These are phyloP conservation scores for Muraenolepis orangiensis DNA, from an alignment of 2,797 vertebrate genomes.

Conservation along the genomic window DNA sequence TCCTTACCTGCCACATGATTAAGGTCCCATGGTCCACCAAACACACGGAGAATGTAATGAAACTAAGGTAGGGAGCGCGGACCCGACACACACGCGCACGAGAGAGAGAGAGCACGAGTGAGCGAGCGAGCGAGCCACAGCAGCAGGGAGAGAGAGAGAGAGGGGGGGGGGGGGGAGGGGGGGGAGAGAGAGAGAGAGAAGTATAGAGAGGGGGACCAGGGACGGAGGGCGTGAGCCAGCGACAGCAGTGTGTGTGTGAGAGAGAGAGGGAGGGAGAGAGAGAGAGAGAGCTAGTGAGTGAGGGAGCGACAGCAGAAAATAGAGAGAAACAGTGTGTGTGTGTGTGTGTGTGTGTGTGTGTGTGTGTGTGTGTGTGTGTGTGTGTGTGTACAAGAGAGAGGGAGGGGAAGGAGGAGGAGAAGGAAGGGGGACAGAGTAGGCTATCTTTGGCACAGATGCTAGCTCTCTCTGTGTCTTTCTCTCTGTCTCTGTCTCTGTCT, in stretches of 20 bases:
- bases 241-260: too few species aligned
- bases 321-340: neutral
- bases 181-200: neutral
- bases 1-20: conserved; percentile 98
- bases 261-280: too few species aligned
- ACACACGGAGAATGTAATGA: conserved; percentile 69
- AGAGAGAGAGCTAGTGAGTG: too few species aligned
- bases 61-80: conserved; percentile 34
- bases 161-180: neutral
- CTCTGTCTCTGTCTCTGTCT: conserved; percentile 32
- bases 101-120: too few species aligned
- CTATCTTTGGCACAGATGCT: conserved; percentile 48
- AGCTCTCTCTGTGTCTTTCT: neutral
- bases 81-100: neutral
- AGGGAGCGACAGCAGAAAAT: neutral
- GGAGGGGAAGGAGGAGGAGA: neutral
- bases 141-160: neutral
- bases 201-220: neutral
- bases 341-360: neutral
- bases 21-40: conserved; percentile 92
- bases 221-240: too few species aligned
- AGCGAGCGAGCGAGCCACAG: too few species aligned
- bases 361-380: neutral
- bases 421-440: neutral
- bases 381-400: neutral